These are phyloP conservation scores for Spodoptera exigua DNA, from an alignment of 2,888 invertebrate genomes.

Conservation along the genomic window DNA sequence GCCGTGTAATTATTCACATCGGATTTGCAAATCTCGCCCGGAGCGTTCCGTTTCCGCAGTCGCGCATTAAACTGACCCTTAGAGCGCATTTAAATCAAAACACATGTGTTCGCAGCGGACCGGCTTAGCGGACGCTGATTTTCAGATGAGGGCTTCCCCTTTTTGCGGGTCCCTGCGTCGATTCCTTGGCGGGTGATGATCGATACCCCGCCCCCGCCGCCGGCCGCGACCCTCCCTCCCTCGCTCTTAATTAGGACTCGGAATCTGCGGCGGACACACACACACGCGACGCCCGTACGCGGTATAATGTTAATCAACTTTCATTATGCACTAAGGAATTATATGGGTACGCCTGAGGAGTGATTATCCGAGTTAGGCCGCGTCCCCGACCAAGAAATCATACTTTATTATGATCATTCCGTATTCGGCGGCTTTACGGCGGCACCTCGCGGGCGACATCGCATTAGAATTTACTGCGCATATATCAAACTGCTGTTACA, in stretches of 20 bases:
- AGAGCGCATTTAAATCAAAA: slow-evolving; percentile 87
- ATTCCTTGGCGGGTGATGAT: slow-evolving; percentile 88
- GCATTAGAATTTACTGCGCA: slow-evolving; percentile 85
- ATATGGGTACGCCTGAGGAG: slow-evolving; percentile 89
- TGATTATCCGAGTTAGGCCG: slow-evolving; percentile 86
- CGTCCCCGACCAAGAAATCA: slow-evolving; percentile 88
- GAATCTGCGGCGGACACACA: slow-evolving; percentile 95
- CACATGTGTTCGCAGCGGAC: slow-evolving; percentile 87
- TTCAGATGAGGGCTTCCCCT: slow-evolving; percentile 87
- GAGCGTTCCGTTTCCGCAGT: slow-evolving; percentile 83
- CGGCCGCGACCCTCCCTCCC: slow-evolving; percentile 87
- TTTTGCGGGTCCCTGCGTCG: slow-evolving; percentile 88
- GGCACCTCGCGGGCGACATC: slow-evolving; percentile 79
- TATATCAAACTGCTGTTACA: slow-evolving; percentile 77
- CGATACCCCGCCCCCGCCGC: slow-evolving; percentile 85
- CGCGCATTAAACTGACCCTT: slow-evolving; percentile 87
- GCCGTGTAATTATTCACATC: slow-evolving; percentile 89
- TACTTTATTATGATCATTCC: slow-evolving; percentile 87
- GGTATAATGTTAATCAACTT: slow-evolving; percentile 89
- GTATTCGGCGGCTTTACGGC: slow-evolving; percentile 79
- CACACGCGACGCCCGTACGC: slow-evolving; percentile 71
- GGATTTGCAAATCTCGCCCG: slow-evolving; percentile 87
- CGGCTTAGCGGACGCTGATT: slow-evolving; percentile 87
- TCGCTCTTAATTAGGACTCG: slow-evolving; percentile 95
- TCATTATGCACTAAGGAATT: slow-evolving; percentile 90